phyloP scores from a whole-genome alignment of 2,888 invertebrate species.

The Drosophila acutilabella region DNA sequence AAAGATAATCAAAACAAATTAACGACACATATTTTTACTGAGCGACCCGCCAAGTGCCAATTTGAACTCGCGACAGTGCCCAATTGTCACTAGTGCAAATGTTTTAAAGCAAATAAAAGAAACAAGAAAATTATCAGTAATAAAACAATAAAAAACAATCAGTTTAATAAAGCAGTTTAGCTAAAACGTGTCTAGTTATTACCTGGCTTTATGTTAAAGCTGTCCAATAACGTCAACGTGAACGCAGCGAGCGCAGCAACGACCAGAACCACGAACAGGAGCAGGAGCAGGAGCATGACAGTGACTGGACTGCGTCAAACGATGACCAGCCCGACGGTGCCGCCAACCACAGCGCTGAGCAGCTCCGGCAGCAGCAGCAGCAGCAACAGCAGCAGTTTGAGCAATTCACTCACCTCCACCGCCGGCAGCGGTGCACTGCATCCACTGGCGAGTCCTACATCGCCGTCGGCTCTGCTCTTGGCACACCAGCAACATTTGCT shows the following conservation, averaged over 20 bases:
- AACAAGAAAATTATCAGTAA: constrained; percentile 19
- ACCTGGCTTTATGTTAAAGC: constrained; percentile 84
- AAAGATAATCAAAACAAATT: constrained; percentile 81
- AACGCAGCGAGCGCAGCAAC: constrained; percentile 37
- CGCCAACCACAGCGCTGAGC: constrained; percentile 83
- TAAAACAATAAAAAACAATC: constrained; percentile 12
- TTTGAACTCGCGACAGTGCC: constrained; percentile 43
- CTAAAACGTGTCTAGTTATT: constrained; percentile 2
- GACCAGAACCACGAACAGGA: constrained; percentile 28
- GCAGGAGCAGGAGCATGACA: constrained; percentile 85
- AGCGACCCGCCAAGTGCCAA: constrained; percentile 50
- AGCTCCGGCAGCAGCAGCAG: constrained; percentile 50
- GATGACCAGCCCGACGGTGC: constrained; percentile 88
- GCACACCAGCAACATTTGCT: constrained; percentile 79
- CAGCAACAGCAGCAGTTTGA: constrained; percentile 53
- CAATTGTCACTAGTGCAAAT: constrained; percentile 54
- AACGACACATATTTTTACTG: constrained; percentile 67
- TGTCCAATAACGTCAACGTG: constrained; percentile 69
- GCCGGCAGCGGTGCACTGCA: constrained; percentile 56
- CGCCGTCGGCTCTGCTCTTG: constrained; percentile 80
- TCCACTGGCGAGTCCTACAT: constrained; percentile 72
- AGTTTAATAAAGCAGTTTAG: background rate
- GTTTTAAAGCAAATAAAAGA: constrained; percentile 34
- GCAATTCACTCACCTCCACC: constrained; percentile 40
- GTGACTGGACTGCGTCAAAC: constrained; percentile 88